Conservation (phyloP, 2,888 invertebrate genomes). For the Drosophila nr. perissopoda region DNA sequence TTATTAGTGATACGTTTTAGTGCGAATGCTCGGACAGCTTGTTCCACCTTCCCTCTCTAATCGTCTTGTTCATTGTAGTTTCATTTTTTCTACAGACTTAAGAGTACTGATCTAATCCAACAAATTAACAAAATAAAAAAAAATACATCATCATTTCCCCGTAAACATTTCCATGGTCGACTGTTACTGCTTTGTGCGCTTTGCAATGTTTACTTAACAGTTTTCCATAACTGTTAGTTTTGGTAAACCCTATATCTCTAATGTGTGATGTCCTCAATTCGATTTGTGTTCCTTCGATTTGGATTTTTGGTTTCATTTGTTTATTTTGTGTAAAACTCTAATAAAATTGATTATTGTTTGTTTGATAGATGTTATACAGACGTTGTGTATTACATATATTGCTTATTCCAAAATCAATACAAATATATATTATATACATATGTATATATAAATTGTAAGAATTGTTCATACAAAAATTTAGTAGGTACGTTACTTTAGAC, state of each 20-base stretch:
- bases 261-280: constrained; percentile 1
- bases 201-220: constrained; percentile 22
- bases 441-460: constrained; percentile 80
- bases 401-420: constrained; percentile 83
- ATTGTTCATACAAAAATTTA: constrained; percentile 81
- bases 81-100: constrained; percentile 9
- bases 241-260: constrained; percentile 1
- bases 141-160: constrained; percentile 14
- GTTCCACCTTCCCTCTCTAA: constrained; percentile 26
- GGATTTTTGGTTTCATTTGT: constrained; percentile 11
- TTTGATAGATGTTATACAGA: constrained; percentile 73
- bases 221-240: constrained; percentile 17
- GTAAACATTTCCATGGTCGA: constrained; percentile 58
- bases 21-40: constrained; percentile 71
- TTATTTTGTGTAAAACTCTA: constrained; percentile 72
- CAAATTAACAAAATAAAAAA: neutral
- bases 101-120: constrained; percentile 15
- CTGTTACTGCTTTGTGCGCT: constrained; percentile 64
- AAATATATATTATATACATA: constrained; percentile 80
- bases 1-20: constrained; percentile 74
- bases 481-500: constrained; percentile 83
- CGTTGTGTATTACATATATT: constrained; percentile 78
- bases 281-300: constrained; percentile 15
- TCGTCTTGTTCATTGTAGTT: constrained; percentile 11
- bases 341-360: constrained; percentile 79